Conservation (phyloP, 2,888 invertebrate species). For the Agrotis ipsilon region DNA sequence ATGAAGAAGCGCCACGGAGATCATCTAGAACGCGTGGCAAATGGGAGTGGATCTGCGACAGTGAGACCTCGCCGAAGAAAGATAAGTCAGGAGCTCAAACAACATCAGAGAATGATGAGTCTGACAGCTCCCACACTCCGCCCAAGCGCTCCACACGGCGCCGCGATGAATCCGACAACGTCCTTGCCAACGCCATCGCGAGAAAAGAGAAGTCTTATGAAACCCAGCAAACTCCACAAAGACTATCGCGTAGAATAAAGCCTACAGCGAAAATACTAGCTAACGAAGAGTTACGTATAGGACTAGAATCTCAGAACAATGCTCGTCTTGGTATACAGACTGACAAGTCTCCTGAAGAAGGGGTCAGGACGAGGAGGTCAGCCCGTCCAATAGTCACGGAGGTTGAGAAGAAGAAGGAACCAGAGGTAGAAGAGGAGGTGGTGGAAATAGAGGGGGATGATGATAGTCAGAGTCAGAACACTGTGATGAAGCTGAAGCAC, state of each 20-base stretch:
- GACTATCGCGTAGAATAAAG: slow-evolving; percentile 91
- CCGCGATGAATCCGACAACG: slow-evolving; percentile 92
- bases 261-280: slow-evolving; percentile 93
- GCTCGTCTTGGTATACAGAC: slow-evolving; percentile 86
- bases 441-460: slow-evolving; percentile 67
- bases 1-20: slow-evolving; percentile 82
- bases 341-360: slow-evolving; percentile 82
- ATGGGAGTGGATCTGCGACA: slow-evolving; percentile 85
- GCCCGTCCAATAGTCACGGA: slow-evolving; percentile 66
- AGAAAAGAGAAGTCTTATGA: slow-evolving; percentile 94
- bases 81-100: slow-evolving; percentile 73
- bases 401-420: slow-evolving; percentile 64
- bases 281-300: slow-evolving; percentile 92
- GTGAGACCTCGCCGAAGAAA: slow-evolving; percentile 78
- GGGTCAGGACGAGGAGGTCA: slow-evolving; percentile 82
- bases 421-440: slow-evolving; percentile 62
- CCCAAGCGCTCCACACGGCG: slow-evolving; percentile 93
- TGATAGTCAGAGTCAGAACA: slow-evolving; percentile 81
- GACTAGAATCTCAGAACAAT: slow-evolving; percentile 91
- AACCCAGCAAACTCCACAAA: slow-evolving; percentile 76
- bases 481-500: slow-evolving; percentile 91
- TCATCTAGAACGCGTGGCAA: slow-evolving; percentile 81
- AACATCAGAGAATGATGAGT: slow-evolving; percentile 84
- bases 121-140: slow-evolving; percentile 80
- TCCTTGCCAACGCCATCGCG: slow-evolving; percentile 93